These are phyloP conservation scores for Garrulus glandarius DNA, from an alignment of 2,797 vertebrate species.

Conservation along the genomic window DNA sequence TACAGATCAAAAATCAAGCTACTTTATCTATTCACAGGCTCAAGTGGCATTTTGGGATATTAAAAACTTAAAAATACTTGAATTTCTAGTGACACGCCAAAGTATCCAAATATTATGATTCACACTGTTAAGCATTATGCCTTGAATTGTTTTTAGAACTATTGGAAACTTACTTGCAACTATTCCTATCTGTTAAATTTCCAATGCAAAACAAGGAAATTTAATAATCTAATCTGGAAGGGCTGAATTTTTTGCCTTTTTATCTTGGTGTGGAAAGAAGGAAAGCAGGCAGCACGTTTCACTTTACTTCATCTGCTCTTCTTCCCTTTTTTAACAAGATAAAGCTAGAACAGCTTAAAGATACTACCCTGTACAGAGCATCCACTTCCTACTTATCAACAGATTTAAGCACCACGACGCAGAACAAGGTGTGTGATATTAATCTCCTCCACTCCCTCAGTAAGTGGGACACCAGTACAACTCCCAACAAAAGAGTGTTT, in stretches of 20 bases:
- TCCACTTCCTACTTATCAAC: background rate
- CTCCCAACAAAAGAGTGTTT: background rate
- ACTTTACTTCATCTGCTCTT: background rate
- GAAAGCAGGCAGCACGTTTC: background rate
- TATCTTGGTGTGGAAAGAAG: background rate
- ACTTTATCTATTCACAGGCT: background rate
- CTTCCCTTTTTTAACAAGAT: background rate
- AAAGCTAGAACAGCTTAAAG: background rate
- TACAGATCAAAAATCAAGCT: background rate
- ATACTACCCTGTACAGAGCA: background rate
- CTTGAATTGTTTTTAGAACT: background rate
- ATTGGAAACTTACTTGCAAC: background rate
- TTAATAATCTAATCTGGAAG: background rate
- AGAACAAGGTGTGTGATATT: background rate
- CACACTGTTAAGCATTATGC: background rate
- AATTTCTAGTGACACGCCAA: background rate
- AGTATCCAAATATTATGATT: background rate
- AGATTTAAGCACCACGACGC: rapidly evolving
- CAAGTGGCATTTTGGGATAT: background rate
- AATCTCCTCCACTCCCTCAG: background rate
- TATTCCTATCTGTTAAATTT: background rate
- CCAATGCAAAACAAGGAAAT: background rate
- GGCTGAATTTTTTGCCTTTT: background rate
- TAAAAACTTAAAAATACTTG: background rate
- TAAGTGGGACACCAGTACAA: background rate